Base-by-base conservation (phyloP, 2,888 invertebrate genomes). In the Folsomia manolachei region DNA sequence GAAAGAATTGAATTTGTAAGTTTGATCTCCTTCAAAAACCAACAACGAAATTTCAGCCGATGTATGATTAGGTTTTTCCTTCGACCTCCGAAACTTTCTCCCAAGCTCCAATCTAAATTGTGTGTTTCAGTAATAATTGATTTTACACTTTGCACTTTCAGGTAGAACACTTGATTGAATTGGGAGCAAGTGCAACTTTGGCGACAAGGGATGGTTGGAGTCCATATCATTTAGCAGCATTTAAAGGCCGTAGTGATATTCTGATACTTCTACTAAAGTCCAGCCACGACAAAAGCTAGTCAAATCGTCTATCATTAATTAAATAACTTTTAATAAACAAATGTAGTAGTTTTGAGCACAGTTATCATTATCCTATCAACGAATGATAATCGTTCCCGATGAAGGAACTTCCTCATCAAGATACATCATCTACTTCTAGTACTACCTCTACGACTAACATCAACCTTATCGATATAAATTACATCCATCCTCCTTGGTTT, bases 1-100 rank as follows among this genome's bases (percentile, higher is more conserved):
- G 78, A 79, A 78, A 70, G 80, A 71, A 73, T 79, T 56, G 80
- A 80, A 76, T 78, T 80, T 70, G 80, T 80, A 79, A 80, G 80
- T 76, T 1, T 66, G 39, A 39, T 39, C n/a, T n/a, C n/a, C n/a
- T n/a, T n/a, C n/a, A n/a, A n/a, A n/a, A n/a, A n/a, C n/a, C n/a
- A n/a, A n/a, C n/a, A n/a, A n/a, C n/a, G n/a, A n/a, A n/a, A n/a
- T n/a, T n/a, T n/a, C n/a, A n/a, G n/a, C n/a, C n/a, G n/a, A n/a
- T n/a, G n/a, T n/a, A n/a, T n/a, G n/a, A n/a, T n/a, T n/a, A n/a
- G n/a, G n/a, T n/a, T n/a, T n/a, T n/a, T n/a, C n/a, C n/a, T n/a
- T n/a, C n/a, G n/a, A n/a, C n/a, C n/a, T n/a, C n/a, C n/a, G n/a
- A n/a, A n/a, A n/a, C n/a, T n/a, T n/a, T n/a, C 19, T 23, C 23